These are phyloP conservation scores for Meles meles DNA, from an alignment of 2,113 vertebrate species.

Conservation along the genomic window DNA sequence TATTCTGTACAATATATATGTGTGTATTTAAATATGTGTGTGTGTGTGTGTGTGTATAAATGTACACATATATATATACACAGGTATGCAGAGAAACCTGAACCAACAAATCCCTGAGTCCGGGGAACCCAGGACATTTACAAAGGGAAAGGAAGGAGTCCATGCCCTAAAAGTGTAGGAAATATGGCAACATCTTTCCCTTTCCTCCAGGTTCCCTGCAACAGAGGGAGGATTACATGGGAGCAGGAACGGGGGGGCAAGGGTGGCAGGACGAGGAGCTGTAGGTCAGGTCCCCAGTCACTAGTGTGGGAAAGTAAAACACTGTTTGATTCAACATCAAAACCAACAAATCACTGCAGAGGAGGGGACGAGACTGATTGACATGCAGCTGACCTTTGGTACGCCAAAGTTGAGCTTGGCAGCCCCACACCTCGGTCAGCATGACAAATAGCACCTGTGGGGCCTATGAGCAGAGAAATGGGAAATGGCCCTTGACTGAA, in stretches of 20 bases:
- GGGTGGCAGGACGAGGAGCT: not conserved
- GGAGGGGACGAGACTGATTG: slow-evolving; percentile 7
- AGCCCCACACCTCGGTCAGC: slow-evolving; percentile 68
- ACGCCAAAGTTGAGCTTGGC: slow-evolving; percentile 42
- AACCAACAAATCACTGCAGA: slow-evolving; percentile 29
- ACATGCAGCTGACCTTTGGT: slow-evolving; percentile 67
- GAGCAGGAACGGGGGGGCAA: not conserved
- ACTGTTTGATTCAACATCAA: slow-evolving; percentile 27
- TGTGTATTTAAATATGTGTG: slow-evolving; percentile 48
- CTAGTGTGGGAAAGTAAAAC: slow-evolving; percentile 15
- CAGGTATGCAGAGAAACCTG: slow-evolving; percentile 67
- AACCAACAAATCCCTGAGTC: slow-evolving; percentile 75
- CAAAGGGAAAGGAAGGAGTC: slow-evolving; percentile 62
- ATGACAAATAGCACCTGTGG: slow-evolving; percentile 75
- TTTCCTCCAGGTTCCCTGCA: slow-evolving; percentile 69
- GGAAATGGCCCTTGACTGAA: slow-evolving; percentile 32
- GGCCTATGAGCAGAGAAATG: slow-evolving; percentile 25
- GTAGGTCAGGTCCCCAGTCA: not conserved
- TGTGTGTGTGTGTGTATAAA: slow-evolving; percentile 22
- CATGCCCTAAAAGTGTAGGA: slow-evolving; percentile 21
- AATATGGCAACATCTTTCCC: slow-evolving; percentile 53
- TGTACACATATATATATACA: slow-evolving; percentile 40
- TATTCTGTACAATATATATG: slow-evolving; percentile 86
- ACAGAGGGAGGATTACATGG: slow-evolving; percentile 51
- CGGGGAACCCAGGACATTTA: slow-evolving; percentile 81